Evolutionary conservation across 2,888 invertebrate genomes (phyloP).

Genomic region (Megamerina dolium): DNA sequence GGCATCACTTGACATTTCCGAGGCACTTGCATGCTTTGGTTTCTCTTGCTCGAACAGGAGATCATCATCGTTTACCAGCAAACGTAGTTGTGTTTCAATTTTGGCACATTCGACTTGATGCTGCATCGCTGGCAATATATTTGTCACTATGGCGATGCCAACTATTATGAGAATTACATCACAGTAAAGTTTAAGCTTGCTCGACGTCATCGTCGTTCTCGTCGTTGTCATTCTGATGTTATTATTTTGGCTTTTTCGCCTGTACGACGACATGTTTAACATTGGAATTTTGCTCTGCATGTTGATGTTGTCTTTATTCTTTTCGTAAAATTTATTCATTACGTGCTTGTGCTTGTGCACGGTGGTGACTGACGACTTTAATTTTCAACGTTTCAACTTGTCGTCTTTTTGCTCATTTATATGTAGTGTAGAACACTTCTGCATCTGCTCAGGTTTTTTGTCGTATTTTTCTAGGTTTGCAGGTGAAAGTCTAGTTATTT

Average conservation of each 20-base stretch:
- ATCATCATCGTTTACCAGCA: constrained; percentile 30
- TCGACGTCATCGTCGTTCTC: constrained; percentile 11
- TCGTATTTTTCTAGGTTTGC: too few species aligned
- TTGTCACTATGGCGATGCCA: constrained; percentile 15
- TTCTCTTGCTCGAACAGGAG: constrained; percentile 20
- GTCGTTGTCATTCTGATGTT: constrained; percentile 18
- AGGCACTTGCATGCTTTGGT: constrained; percentile 15
- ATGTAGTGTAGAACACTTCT: too few species aligned
- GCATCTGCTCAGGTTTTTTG: too few species aligned
- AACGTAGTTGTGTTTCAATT: constrained; percentile 28
- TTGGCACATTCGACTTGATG: constrained; percentile 28
- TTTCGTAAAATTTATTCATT: too few species aligned
- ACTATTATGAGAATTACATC: constrained; percentile 20
- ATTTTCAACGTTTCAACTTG: too few species aligned
- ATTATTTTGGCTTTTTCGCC: constrained; percentile 10
- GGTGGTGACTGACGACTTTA: too few species aligned
- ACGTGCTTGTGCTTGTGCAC: background rate
- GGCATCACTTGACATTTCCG: background rate
- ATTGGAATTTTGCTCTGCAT: too few species aligned
- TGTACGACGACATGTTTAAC: background rate
- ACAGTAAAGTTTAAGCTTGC: constrained; percentile 17
- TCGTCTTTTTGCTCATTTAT: too few species aligned
- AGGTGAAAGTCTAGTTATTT: too few species aligned
- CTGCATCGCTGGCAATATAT: constrained; percentile 8
- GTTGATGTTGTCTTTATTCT: too few species aligned